These are phyloP conservation scores for Anguilla rostrata DNA, from an alignment of 2,113 vertebrate species.

Conservation along the genomic window DNA sequence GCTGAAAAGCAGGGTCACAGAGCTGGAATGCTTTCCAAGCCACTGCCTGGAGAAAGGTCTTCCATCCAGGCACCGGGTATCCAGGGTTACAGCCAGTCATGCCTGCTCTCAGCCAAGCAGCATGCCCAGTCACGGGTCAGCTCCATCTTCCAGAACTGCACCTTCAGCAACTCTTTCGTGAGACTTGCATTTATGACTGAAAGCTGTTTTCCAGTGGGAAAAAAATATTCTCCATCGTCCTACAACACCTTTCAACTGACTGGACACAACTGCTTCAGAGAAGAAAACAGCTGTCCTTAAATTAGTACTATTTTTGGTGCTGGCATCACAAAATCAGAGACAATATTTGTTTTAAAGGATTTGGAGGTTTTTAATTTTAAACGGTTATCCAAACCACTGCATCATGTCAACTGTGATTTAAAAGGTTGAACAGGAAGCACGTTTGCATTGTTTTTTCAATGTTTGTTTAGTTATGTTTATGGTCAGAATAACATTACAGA, in stretches of 20 bases:
- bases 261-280: slow-evolving; percentile 10
- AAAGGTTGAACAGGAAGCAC: neutral
- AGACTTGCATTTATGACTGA: neutral
- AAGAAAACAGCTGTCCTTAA: neutral
- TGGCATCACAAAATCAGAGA: too few species aligned
- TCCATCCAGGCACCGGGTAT: neutral
- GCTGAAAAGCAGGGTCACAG: neutral
- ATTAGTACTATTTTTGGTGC: too few species aligned
- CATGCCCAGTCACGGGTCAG: neutral
- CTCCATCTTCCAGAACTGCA: neutral
- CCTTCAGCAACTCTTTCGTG: neutral
- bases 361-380: too few species aligned
- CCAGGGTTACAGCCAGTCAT: neutral
- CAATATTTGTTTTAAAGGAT: too few species aligned
- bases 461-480: neutral
- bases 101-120: neutral
- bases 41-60: neutral
- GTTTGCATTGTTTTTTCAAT: neutral
- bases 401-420: neutral
- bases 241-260: neutral
- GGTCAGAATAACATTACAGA: neutral
- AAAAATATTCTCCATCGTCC: neutral
- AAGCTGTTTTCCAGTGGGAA: neutral
- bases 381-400: neutral
- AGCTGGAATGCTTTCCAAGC: neutral